Evolutionary conservation across 2,797 vertebrate species (phyloP).

Genomic region (Diglossa cyanea): DNA sequence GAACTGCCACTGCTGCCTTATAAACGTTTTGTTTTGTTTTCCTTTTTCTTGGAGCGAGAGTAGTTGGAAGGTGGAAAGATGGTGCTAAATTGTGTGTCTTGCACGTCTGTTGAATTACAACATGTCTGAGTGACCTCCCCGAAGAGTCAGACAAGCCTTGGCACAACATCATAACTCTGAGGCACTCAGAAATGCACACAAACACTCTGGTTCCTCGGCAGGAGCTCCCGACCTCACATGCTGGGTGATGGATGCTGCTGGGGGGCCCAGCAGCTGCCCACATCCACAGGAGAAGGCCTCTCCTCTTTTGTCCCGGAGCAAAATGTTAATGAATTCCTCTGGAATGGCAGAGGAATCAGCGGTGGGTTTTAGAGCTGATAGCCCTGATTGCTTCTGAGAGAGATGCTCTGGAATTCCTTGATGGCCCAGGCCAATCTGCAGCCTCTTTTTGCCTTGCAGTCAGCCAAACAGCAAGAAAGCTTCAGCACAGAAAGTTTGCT

Average conservation of each 20-base stretch:
- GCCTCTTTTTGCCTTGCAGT: not conserved
- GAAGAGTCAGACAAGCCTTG: conserved; percentile 39
- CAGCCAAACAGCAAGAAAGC: not conserved
- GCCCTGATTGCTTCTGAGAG: not conserved
- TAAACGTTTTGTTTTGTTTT: not conserved
- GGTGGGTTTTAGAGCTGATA: not conserved
- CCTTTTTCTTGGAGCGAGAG: not conserved
- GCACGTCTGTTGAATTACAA: conserved; percentile 36
- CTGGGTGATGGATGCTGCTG: not conserved
- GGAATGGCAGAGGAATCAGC: not conserved
- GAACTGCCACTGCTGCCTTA: not conserved
- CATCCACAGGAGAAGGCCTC: not conserved
- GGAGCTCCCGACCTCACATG: not conserved
- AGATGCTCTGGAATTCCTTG: not conserved
- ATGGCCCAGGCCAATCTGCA: not conserved
- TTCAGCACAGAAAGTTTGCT: not conserved
- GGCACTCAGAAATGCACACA: conserved; percentile 29
- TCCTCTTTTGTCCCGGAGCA: not conserved
- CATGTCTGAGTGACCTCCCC: conserved; percentile 5
- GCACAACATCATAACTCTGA: not conserved
- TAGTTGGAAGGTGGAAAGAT: not conserved
- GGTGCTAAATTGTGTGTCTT: conserved; percentile 35
- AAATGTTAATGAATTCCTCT: not conserved
- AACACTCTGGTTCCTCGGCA: not conserved
- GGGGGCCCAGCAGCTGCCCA: not conserved